These are phyloP conservation scores for Chalcosyrphus nemorum DNA, from an alignment of 2,888 invertebrate genomes.

Conservation along the genomic window DNA sequence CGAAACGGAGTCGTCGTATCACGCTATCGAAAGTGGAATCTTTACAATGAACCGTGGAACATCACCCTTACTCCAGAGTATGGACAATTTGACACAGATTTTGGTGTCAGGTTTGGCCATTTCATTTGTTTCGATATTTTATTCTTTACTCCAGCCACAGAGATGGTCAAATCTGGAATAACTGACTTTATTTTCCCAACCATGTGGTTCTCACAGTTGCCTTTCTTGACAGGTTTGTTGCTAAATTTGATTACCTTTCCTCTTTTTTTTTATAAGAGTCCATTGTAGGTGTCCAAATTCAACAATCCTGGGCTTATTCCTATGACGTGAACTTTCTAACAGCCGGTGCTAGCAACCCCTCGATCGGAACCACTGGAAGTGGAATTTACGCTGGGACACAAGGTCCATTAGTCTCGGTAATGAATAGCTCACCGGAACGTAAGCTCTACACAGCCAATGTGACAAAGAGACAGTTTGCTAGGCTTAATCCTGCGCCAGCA, in stretches of 20 bases:
- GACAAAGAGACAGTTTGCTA: constrained; percentile 74
- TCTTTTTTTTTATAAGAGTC: neutral
- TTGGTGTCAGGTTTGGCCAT: constrained; percentile 90
- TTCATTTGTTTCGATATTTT: constrained; percentile 93
- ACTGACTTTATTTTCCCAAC: constrained; percentile 83
- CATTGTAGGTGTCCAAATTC: constrained; percentile 83
- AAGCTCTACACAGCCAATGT: constrained; percentile 76
- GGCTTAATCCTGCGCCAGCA: neutral
- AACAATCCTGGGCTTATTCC: constrained; percentile 87
- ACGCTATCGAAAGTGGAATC: constrained; percentile 82
- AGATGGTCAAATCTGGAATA: constrained; percentile 79
- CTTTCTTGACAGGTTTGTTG: constrained; percentile 85
- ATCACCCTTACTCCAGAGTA: constrained; percentile 83
- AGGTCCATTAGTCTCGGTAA: constrained; percentile 75
- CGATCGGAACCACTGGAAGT: constrained; percentile 86
- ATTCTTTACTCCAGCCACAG: constrained; percentile 87
- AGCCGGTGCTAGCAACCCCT: constrained; percentile 87
- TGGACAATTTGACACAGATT: constrained; percentile 88
- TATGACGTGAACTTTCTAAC: constrained; percentile 88
- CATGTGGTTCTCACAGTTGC: constrained; percentile 92
- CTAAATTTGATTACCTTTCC: neutral
- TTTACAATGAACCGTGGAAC: constrained; percentile 84
- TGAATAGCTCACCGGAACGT: constrained; percentile 74
- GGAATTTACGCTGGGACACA: constrained; percentile 86
- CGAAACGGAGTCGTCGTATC: constrained; percentile 87